A percentile compares a stretch with the other conserved stretches of the same genome.
Evolutionary conservation across 2,888 invertebrate genomes (phyloP).

Genomic region (Monoplex corrugatus): DNA sequence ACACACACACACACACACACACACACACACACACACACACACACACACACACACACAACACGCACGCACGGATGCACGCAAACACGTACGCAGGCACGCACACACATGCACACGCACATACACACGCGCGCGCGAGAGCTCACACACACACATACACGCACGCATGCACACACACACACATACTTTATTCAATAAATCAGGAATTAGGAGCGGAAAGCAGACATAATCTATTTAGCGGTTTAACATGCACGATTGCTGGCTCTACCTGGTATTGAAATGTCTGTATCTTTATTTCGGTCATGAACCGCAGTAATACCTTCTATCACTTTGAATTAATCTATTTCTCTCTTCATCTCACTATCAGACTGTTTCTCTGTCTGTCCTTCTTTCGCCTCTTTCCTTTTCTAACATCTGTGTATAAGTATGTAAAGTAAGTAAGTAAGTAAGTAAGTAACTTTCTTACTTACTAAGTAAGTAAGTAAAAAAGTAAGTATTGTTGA

Average conservation of each 20-base stretch:
- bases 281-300: background rate
- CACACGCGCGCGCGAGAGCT: background rate
- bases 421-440: too few species aligned
- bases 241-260: too few species aligned
- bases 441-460: too few species aligned
- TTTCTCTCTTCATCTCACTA: background rate
- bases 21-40: background rate
- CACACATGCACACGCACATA: too few species aligned
- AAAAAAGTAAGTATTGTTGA: background rate
- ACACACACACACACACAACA: background rate
- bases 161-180: too few species aligned
- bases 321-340: background rate
- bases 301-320: background rate
- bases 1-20: too few species aligned
- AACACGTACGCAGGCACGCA: too few species aligned
- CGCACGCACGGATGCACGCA: background rate
- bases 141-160: too few species aligned
- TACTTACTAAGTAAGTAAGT: too few species aligned
- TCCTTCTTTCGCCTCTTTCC: too few species aligned
- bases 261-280: too few species aligned
- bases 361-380: background rate
- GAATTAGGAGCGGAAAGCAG: background rate
- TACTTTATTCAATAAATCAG: background rate
- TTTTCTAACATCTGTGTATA: too few species aligned
- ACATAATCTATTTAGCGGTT: background rate